Conservation (phyloP, 35 echinoderm and acorn worm species). For the Heliocidaris tuberculata region DNA sequence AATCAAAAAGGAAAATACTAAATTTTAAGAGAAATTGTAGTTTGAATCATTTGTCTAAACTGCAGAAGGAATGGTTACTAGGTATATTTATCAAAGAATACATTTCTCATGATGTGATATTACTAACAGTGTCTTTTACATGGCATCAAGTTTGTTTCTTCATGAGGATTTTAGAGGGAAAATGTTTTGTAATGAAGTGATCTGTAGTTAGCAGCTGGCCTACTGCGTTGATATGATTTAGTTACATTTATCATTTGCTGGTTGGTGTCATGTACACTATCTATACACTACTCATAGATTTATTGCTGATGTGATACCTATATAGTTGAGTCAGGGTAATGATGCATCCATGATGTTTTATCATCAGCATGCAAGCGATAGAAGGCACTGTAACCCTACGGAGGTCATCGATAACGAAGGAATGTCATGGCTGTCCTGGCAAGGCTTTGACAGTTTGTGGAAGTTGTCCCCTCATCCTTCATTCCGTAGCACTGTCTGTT, state of each 20-base stretch:
- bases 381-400: not conserved
- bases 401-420: conserved; percentile 19
- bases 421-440: not conserved
- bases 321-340: not conserved
- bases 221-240: not conserved
- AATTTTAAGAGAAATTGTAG: no score
- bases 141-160: not conserved
- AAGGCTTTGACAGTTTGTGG: conserved; percentile 21
- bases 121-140: no score
- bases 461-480: not conserved
- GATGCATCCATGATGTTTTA: conserved; percentile 4
- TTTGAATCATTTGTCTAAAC: no score
- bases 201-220: not conserved
- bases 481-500: not conserved
- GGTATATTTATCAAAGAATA: no score
- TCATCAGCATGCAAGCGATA: not conserved
- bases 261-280: not conserved
- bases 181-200: not conserved
- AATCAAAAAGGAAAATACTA: no score
- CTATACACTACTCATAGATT: not conserved
- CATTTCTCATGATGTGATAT: no score
- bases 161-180: not conserved
- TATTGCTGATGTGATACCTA: not conserved
- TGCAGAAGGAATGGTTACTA: no score
- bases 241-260: not conserved